A percentile compares a stretch with the other conserved stretches of the same genome.
Conservation (phyloP, 2,797 vertebrate genomes). For the Notamacropus eugenii region DNA sequence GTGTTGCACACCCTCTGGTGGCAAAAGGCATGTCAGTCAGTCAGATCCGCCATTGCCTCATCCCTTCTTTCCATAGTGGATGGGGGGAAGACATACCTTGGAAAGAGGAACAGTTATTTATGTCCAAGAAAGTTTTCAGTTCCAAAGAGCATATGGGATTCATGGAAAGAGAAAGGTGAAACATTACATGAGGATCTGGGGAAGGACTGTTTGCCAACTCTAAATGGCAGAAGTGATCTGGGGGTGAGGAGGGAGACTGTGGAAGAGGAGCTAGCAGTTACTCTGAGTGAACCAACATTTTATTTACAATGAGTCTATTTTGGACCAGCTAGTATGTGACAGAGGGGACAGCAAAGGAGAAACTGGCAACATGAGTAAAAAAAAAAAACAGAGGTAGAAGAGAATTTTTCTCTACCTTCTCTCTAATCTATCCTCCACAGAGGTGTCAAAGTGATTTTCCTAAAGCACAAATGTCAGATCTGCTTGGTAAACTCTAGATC, state of each 20-base stretch:
- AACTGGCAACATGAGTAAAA: background rate
- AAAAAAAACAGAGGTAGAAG: background rate
- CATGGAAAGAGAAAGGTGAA: background rate
- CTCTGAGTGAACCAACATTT: background rate
- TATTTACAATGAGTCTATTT: background rate
- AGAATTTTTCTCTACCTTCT: background rate
- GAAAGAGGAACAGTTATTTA: background rate
- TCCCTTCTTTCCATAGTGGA: background rate
- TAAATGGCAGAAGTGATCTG: background rate
- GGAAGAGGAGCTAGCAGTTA: background rate
- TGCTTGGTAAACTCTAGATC: background rate
- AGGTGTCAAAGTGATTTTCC: background rate
- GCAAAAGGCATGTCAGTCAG: background rate
- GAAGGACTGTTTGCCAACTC: background rate
- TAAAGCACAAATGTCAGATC: background rate
- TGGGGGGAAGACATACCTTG: background rate
- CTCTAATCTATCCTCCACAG: background rate
- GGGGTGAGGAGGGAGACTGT: background rate
- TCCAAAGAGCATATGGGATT: background rate
- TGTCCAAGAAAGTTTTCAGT: background rate
- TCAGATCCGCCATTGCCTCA: background rate
- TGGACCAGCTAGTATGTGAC: background rate
- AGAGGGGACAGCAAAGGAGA: background rate
- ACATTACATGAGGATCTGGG: background rate
- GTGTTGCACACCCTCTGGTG: background rate